Percentiles rank a stretch among this genome's conserved stretches.
phyloP scores from a whole-genome alignment of 37 sponge, comb jelly and placozoan species.

The Spongia lamella region DNA sequence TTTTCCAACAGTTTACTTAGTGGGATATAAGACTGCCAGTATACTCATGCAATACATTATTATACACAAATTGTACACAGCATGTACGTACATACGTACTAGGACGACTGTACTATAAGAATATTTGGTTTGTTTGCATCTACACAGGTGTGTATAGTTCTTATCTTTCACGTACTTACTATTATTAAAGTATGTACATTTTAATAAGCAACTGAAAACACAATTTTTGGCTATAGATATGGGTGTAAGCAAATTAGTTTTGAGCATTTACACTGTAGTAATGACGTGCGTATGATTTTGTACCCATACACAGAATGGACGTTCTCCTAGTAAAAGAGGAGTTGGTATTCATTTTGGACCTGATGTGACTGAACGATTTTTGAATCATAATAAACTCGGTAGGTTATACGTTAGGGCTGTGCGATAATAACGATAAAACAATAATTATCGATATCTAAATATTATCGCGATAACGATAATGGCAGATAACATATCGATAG shows the following conservation, averaged over 20 bases:
- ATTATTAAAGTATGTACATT: background rate
- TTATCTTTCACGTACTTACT: background rate
- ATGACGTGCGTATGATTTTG: background rate
- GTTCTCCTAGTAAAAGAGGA: constrained; percentile 91
- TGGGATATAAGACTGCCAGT: too few relatives aligned
- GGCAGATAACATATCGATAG: too few relatives aligned
- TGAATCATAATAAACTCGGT: constrained; percentile 74
- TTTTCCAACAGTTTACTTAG: too few relatives aligned
- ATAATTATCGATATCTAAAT: too few relatives aligned
- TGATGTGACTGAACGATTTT: constrained; percentile 83
- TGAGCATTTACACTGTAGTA: background rate
- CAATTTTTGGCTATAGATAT: background rate
- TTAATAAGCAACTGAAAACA: background rate
- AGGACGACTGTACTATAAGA: too few relatives aligned
- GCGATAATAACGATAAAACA: too few relatives aligned
- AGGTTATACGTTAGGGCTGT: background rate
- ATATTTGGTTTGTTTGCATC: too few relatives aligned
- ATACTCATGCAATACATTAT: too few relatives aligned
- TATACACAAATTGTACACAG: too few relatives aligned
- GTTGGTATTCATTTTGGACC: constrained; percentile 98
- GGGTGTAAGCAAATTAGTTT: background rate
- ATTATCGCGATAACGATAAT: too few relatives aligned
- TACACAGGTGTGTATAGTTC: background rate
- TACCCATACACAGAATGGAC: constrained; percentile 54
- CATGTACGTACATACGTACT: too few relatives aligned